Base-by-base conservation (phyloP, 2,797 vertebrate genomes). In the Myotis planiceps region DNA sequence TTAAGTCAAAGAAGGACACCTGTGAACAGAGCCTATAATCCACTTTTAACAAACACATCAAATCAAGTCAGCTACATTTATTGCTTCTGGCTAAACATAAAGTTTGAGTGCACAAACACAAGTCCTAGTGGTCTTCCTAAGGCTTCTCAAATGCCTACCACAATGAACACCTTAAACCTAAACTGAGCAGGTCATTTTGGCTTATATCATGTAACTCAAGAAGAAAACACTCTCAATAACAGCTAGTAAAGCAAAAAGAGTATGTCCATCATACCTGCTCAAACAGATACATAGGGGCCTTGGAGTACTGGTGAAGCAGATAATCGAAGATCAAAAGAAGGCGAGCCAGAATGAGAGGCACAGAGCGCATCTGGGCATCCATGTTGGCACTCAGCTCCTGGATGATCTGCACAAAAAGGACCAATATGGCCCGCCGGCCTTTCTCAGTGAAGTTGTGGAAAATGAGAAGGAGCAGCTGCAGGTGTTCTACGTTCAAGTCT, bases 381-480 rank as follows among this genome's bases (percentile, higher is more conserved):
- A 98, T 98, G 97, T 98, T 99, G 58, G 98, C 98, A 0, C 99
- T 99, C 95, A 99, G 98, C 93, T 99, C 99, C 93, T 99, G 98
- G 37, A 99, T 99, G 51, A 99, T 99, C 98, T 99, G 99, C 34
- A 99, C 99, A 78, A 99, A 99, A 76, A 99, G 99, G 27, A 99
- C 98, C 93, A 99, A 97, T 63, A 99, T 98, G 18, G 98, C 98
- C 16, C 98, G 98, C 14, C 99, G 99, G 34, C 99, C 99, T 1
- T 99, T 98, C 97, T 99, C 99, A 0, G 99, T 99, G 97, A 99
- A 98, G 95, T 99, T 99, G 98, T 99, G 99, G 98, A 99, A 99
- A 97, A 99, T 99, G 47, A 99, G 99, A 55, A 99, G 98, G 45
- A 99, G 98, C 66, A 99, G 99, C 97, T 99, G 99, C 69, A 99